Base-by-base conservation (phyloP, 2,888 invertebrate genomes). In the Yponomeuta evonymella region DNA sequence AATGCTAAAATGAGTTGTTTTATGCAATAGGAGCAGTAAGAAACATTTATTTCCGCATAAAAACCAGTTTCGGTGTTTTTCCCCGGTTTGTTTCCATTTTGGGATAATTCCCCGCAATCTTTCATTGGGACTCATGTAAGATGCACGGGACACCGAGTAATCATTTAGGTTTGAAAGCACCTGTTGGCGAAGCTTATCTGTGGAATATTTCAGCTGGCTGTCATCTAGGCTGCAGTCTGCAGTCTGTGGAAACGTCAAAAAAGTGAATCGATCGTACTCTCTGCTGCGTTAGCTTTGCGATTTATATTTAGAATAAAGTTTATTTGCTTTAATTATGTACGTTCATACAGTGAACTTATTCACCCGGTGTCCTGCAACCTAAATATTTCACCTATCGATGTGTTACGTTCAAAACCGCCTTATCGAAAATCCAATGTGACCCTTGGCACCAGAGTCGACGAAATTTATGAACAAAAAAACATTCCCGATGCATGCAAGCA, bases 401-500 rank as follows among this genome's bases (percentile, higher is more conserved):
- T 58, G 51, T 58, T 58, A 1, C 4, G 6, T 15, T 58, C 15
- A 58, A 58, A 43, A 58, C 33, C 33, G n/a, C n/a, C 11, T 11
- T 65, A 65, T 30, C 33, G 5, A 33, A 23, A 65, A 65, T 65
- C 65, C 12, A 33, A 43, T 68, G 48, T 68, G 68, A 67, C 43
- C 48, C 51, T 23, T 68, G 51, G n/a, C 48, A 48, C 11, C 68
- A 2, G 68, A 9, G 23, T 68, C 51, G 29, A 11, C 68, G 64
- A 64, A 63, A 30, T n/a, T 76, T 73, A 74, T 76, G 76, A 82
- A 75, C 75, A 78, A 75, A 78, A 80, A 82, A 87, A 79, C 85
- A 79, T 79, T 80, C 89, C 90, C 85, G 86, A 92, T 91, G 90
- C 89, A 84, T 89, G 79, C 83, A 81, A 83, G 84, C 84, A 82